A percentile compares a stretch with the other conserved stretches of the same genome.
phyloP scores from a whole-genome alignment of 2,888 invertebrate genomes.

The Dendrolimus pini region DNA sequence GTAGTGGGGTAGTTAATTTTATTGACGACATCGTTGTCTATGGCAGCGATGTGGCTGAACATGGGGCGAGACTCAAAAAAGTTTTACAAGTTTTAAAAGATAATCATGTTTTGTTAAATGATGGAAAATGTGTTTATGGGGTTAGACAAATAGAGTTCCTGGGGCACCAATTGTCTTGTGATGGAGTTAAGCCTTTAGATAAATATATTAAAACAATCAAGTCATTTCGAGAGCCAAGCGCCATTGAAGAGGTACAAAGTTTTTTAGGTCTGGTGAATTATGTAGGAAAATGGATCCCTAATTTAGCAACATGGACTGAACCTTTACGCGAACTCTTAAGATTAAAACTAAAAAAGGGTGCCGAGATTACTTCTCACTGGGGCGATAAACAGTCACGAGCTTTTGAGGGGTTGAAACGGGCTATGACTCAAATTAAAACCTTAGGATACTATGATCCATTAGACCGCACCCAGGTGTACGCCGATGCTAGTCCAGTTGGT shows the following conservation, averaged over 20 bases:
- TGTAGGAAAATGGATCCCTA: conserved; percentile 16
- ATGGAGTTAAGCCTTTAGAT: background rate
- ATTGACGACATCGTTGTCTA: conserved; percentile 23
- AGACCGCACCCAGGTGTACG: conserved; percentile 17
- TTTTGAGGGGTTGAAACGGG: conserved; percentile 14
- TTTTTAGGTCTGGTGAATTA: conserved; percentile 24
- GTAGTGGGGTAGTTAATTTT: conserved; percentile 19
- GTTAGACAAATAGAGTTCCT: no score
- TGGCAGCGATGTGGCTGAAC: conserved; percentile 4
- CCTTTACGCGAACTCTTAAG: conserved; percentile 12
- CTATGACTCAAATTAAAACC: conserved; percentile 8
- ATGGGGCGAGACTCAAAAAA: no score
- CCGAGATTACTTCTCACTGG: conserved; percentile 14
- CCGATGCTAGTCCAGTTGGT: conserved; percentile 21
- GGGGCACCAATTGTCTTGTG: no score
- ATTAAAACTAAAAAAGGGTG: conserved; percentile 10
- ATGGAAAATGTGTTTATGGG: no score
- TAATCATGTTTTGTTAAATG: no score
- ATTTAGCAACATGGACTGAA: conserved; percentile 16
- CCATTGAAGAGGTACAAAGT: conserved; percentile 21
- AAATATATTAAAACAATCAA: background rate
- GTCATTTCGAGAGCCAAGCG: conserved; percentile 16
- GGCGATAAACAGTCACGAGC: conserved; percentile 9
- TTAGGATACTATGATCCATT: conserved; percentile 20
- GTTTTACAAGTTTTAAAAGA: no score